Evolutionary conservation across 1,140 invertebrate genomes (phyloP).

Genomic region (Oncopodura yosiiana): DNA sequence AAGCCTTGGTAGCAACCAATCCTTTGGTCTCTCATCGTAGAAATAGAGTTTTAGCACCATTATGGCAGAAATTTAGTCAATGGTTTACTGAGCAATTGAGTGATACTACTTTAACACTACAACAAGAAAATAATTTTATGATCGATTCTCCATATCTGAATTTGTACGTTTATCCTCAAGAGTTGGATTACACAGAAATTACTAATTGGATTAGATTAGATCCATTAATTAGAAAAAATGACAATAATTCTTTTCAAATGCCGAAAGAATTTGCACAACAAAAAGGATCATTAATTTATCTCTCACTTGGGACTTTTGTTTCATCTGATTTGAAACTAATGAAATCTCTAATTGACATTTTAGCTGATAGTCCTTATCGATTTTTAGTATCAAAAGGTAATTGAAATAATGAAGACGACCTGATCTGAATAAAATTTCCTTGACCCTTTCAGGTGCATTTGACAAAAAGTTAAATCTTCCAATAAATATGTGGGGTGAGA

Average conservation of each 20-base stretch:
- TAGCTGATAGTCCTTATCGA: neutral
- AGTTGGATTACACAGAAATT: neutral
- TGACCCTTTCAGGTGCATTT: no score
- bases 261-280: neutral
- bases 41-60: no score
- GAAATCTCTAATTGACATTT: neutral
- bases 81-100: no score
- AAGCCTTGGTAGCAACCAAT: no score
- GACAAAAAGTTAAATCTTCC: neutral
- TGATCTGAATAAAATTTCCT: no score
- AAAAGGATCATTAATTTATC: neutral
- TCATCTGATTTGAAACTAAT: constrained; percentile 6
- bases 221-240: neutral
- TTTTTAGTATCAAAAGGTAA: constrained; percentile 1
- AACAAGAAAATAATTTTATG: neutral
- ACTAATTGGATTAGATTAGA: neutral
- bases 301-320: neutral
- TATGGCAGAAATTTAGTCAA: no score
- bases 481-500: constrained; percentile 2
- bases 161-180: constrained; percentile 5
- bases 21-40: no score
- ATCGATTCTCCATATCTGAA: constrained; percentile 3
- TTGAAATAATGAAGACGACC: no score
- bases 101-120: neutral
- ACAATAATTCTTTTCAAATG: neutral